Evolutionary conservation across 2,113 vertebrate genomes (phyloP).

Genomic region (Sturnus vulgaris): DNA sequence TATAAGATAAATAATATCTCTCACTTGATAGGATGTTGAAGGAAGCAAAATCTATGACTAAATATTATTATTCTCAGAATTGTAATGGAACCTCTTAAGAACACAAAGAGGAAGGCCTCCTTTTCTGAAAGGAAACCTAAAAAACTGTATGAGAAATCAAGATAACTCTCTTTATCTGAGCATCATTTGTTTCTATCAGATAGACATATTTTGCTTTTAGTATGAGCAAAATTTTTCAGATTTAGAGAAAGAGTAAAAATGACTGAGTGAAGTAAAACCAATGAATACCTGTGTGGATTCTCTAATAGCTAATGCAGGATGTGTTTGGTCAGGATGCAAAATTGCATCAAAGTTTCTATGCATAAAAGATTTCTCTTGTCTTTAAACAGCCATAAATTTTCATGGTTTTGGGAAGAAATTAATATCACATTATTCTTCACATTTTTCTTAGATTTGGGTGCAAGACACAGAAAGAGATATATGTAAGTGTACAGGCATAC

Average conservation of each 20-base stretch:
- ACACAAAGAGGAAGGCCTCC: rapidly evolving
- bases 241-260: neutral
- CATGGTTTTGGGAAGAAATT: neutral
- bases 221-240: neutral
- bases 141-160: neutral
- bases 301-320: neutral
- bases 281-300: neutral
- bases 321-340: neutral
- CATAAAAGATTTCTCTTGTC: neutral
- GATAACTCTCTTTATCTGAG: neutral
- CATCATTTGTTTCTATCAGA: neutral
- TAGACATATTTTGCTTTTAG: neutral
- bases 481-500: neutral
- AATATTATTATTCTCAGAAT: neutral
- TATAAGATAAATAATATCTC: neutral
- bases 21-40: neutral
- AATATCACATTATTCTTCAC: neutral
- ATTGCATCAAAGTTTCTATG: neutral
- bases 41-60: neutral
- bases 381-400: neutral
- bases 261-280: neutral
- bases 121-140: neutral
- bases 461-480: neutral
- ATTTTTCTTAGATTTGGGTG: neutral
- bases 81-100: neutral